A percentile compares a stretch with the other conserved stretches of the same genome.
Conservation (phyloP, 2,888 invertebrate genomes). For the Polydrusus tereticollis region DNA sequence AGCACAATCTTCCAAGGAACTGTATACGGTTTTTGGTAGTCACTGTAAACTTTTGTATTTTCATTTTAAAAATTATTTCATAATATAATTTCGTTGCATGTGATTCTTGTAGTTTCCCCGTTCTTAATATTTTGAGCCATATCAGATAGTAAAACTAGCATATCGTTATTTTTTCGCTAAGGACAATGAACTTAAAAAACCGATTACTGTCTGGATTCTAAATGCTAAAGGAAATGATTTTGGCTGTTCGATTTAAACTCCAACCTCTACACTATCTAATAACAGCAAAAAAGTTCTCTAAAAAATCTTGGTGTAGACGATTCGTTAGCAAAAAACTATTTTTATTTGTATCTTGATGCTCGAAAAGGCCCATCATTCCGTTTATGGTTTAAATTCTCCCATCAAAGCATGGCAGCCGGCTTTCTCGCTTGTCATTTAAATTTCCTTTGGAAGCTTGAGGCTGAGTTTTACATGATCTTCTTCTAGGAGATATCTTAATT, state of each 20-base stretch:
- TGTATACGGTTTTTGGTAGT: too few species aligned
- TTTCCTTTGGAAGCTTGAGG: too few species aligned
- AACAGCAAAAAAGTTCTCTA: neutral
- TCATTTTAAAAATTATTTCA: too few species aligned
- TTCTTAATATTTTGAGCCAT: too few species aligned
- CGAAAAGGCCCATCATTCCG: neutral
- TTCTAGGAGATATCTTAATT: neutral
- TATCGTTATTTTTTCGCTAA: too few species aligned
- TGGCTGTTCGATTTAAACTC: neutral
- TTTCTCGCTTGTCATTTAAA: neutral
- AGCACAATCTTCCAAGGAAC: neutral
- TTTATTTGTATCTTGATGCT: neutral
- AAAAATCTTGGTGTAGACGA: neutral
- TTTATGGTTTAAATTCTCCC: neutral
- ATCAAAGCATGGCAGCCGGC: neutral
- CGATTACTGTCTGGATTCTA: neutral
- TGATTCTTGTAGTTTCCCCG: too few species aligned
- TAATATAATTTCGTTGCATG: too few species aligned
- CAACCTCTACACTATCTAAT: neutral
- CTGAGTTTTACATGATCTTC: neutral
- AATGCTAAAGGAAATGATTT: neutral
- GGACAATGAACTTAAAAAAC: neutral
- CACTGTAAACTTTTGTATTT: too few species aligned
- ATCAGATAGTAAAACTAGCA: too few species aligned
- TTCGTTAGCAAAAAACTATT: neutral